Base-by-base conservation (phyloP, 2,797 vertebrate genomes). In the Vultur gryphus region DNA sequence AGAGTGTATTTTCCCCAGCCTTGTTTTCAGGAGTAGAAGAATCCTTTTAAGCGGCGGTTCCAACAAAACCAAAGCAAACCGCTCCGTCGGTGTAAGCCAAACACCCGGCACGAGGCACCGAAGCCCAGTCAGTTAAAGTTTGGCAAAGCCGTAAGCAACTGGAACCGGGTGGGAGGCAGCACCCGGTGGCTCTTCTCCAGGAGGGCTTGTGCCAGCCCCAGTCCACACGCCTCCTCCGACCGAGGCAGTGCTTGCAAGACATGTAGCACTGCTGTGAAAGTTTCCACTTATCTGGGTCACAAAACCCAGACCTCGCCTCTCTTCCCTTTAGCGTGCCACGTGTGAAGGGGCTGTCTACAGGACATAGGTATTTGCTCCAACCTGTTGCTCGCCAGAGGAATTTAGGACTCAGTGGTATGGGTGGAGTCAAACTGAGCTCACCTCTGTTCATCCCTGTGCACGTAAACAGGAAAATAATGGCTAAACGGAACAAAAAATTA, bases 141-240 rank as follows among this genome's bases (percentile, higher is more conserved):
- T 80, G 83, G 57, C 61, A 71, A 64, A 89, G 43, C 57, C 3
- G 1, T 46, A 25, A 86, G 37, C 10, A 13, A 8, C 24, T 23
- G 57, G 41, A 37, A 46, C 77, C 0, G 0, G 37, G 37, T 76
- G 75, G 59, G n/a, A 62, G 35, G 83, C 88, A 84, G 72, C 24
- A 11, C 26, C 35, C 0, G 0, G 24, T 2, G 0, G 21, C n/a
- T 58, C 6, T 76, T 48, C 43, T 20, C 1, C 0, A 31, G 29
- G 57, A 62, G 25, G 12, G 39, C 33, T 89, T 61, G 11, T 81
- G 52, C 79, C 61, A 88, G 35, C 77, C 43, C 25, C 1, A 0
- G 29, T 61, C 59, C 51, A 35, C 1, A 3, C 7, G 9, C 29
- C 16, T 80, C 24, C 67, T 55, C 35, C 59, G 83, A 46, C 64